Evolutionary conservation across 2,888 invertebrate genomes (phyloP).

Genomic region (Sphaerophoria rueppellii): DNA sequence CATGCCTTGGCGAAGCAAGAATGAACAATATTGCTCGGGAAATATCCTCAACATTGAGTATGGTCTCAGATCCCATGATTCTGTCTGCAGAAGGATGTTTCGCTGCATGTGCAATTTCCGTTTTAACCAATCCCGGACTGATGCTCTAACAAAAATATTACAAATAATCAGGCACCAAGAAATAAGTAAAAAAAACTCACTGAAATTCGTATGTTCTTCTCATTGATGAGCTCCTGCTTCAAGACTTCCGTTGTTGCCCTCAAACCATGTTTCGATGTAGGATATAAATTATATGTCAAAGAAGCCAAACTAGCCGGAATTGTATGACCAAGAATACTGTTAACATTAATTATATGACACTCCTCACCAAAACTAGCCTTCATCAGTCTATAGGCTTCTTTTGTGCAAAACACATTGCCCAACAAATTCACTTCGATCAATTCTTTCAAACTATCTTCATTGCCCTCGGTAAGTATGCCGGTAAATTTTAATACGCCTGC

Average conservation of each 20-base stretch:
- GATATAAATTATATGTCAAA: slow-evolving; percentile 77
- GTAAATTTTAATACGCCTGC: slow-evolving; percentile 82
- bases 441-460: slow-evolving; percentile 76
- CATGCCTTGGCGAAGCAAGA: slow-evolving; percentile 76
- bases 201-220: slow-evolving; percentile 77
- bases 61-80: slow-evolving; percentile 73
- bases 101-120: slow-evolving; percentile 75
- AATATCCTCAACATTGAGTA: slow-evolving; percentile 76
- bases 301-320: slow-evolving; percentile 79
- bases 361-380: slow-evolving; percentile 78
- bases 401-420: slow-evolving; percentile 81
- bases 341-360: slow-evolving; percentile 82
- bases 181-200: slow-evolving; percentile 72
- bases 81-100: slow-evolving; percentile 71
- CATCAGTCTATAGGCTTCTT: slow-evolving; percentile 83
- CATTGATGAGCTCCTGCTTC: slow-evolving; percentile 76
- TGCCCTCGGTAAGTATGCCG: slow-evolving; percentile 75
- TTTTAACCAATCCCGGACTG: slow-evolving; percentile 78
- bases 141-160: slow-evolving; percentile 74
- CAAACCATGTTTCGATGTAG: slow-evolving; percentile 78
- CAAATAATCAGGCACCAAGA: not conserved
- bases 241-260: slow-evolving; percentile 77
- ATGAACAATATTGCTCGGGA: slow-evolving; percentile 77
- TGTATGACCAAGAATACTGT: slow-evolving; percentile 83
- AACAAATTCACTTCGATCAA: slow-evolving; percentile 82